A percentile compares a stretch with the other conserved stretches of the same genome.
phyloP scores from a whole-genome alignment of 2,113 vertebrate species.

The Tragelaphus imberbis region DNA sequence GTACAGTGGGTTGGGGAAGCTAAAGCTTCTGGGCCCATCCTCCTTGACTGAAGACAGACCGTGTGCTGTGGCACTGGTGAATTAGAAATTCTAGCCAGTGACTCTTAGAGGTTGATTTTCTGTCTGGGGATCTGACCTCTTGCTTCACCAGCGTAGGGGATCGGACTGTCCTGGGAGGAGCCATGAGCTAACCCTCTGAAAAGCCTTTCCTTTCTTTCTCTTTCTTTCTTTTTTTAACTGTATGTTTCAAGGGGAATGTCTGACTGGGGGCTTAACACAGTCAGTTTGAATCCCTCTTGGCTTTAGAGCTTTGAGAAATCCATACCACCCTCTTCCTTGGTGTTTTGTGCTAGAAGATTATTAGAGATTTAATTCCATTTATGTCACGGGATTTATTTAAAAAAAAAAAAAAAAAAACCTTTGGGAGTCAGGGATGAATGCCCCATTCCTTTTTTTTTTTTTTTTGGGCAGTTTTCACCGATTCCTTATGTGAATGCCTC shows the following conservation, averaged over 20 bases:
- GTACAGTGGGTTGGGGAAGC: constrained; percentile 53
- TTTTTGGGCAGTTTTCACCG: constrained; percentile 14
- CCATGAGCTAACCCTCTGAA: constrained; percentile 56
- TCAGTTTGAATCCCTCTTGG: constrained; percentile 5
- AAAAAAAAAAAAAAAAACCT: background rate
- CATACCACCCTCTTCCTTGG: background rate
- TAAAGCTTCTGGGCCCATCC: constrained; percentile 51
- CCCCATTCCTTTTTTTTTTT: constrained; percentile 1
- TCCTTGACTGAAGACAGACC: constrained; percentile 50
- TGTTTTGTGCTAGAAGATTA: constrained; percentile 21
- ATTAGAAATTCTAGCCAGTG: constrained; percentile 75
- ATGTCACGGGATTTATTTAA: constrained; percentile 14
- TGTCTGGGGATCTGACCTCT: constrained; percentile 79
- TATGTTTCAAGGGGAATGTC: constrained; percentile 63
- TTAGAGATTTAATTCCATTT: constrained; percentile 29
- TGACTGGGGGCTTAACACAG: constrained; percentile 46
- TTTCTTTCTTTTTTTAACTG: constrained; percentile 34
- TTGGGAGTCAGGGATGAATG: constrained; percentile 3
- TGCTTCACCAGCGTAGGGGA: constrained; percentile 71
- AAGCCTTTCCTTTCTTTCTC: constrained; percentile 12
- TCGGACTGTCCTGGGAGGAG: constrained; percentile 76
- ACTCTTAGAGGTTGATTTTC: constrained; percentile 76
- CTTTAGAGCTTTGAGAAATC: background rate
- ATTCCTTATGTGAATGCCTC: background rate
- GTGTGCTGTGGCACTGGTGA: constrained; percentile 56